phyloP scores from a whole-genome alignment of 2,797 vertebrate species.

The Silurus aristotelis region DNA sequence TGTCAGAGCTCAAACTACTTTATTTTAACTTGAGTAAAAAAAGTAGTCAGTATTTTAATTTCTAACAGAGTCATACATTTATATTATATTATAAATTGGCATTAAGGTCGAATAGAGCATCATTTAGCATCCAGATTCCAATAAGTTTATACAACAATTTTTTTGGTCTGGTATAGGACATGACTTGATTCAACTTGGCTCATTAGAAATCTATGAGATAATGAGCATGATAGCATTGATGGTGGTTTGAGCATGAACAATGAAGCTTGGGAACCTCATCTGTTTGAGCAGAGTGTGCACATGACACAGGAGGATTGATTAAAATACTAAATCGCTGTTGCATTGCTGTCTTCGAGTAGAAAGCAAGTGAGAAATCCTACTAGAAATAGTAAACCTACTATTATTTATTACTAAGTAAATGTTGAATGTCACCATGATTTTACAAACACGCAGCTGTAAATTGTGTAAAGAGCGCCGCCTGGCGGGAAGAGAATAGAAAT shows the following conservation, averaged over 20 bases:
- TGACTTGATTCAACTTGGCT: no score
- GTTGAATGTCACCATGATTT: not conserved
- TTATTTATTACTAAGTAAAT: not conserved
- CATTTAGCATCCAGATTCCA: no score
- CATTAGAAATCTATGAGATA: not conserved
- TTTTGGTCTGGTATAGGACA: no score
- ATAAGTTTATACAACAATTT: no score
- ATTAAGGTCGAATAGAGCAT: no score
- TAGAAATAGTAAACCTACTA: no score
- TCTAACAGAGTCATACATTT: no score
- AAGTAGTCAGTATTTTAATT: no score
- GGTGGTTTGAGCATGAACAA: not conserved
- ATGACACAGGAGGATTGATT: not conserved
- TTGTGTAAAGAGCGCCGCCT: constrained; percentile 17
- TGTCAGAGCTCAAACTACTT: no score
- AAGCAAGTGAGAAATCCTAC: not conserved
- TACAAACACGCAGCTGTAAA: not conserved
- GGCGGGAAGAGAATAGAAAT: not conserved
- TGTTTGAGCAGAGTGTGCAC: not conserved
- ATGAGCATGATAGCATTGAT: not conserved
- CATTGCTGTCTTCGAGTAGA: not conserved
- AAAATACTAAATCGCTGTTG: not conserved
- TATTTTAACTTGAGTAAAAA: no score
- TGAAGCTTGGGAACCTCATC: not conserved
- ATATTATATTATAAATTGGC: no score